These are phyloP conservation scores for Abrostola tripartita DNA, from an alignment of 2,888 invertebrate genomes.

Conservation along the genomic window DNA sequence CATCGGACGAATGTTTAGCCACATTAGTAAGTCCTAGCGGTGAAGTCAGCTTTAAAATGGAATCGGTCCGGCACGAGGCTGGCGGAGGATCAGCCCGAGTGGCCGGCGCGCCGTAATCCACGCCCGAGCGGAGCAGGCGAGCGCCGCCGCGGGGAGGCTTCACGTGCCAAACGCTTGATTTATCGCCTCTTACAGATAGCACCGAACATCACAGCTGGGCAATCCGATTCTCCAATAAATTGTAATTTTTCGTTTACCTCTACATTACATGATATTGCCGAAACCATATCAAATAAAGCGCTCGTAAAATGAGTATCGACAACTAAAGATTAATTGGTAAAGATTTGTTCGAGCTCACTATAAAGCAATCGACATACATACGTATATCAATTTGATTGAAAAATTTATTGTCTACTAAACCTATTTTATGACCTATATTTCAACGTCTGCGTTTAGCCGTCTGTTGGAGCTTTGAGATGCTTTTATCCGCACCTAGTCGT, in stretches of 20 bases:
- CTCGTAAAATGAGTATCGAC: slow-evolving; percentile 44
- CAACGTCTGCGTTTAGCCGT: slow-evolving; percentile 39
- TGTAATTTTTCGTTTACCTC: background rate
- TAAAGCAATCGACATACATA: slow-evolving; percentile 41
- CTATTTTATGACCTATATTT: slow-evolving; percentile 53
- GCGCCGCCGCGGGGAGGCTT: slow-evolving; percentile 15
- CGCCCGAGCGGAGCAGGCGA: slow-evolving; percentile 12
- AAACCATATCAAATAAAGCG: slow-evolving; percentile 12
- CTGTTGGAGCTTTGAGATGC: slow-evolving; percentile 31
- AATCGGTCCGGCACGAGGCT: slow-evolving; percentile 14
- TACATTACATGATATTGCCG: slow-evolving; percentile 15
- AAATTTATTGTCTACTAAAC: slow-evolving; percentile 49
- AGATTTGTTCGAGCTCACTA: slow-evolving; percentile 36
- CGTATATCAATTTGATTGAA: slow-evolving; percentile 50
- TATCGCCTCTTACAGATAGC: slow-evolving; percentile 25
- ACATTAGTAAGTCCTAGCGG: slow-evolving; percentile 17
- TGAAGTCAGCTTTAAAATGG: slow-evolving; percentile 38
- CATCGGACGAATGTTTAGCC: slow-evolving; percentile 11
- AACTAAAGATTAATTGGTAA: slow-evolving; percentile 46
- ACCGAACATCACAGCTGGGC: slow-evolving; percentile 3
- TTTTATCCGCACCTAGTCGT: slow-evolving; percentile 17
- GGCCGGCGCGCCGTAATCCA: slow-evolving; percentile 18
- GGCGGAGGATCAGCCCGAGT: slow-evolving; percentile 15
- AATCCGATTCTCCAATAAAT: slow-evolving; percentile 13
- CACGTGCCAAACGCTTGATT: slow-evolving; percentile 25